These are phyloP conservation scores for Ptychochromis oligacanthus DNA, from an alignment of 2,113 vertebrate species.

Conservation along the genomic window DNA sequence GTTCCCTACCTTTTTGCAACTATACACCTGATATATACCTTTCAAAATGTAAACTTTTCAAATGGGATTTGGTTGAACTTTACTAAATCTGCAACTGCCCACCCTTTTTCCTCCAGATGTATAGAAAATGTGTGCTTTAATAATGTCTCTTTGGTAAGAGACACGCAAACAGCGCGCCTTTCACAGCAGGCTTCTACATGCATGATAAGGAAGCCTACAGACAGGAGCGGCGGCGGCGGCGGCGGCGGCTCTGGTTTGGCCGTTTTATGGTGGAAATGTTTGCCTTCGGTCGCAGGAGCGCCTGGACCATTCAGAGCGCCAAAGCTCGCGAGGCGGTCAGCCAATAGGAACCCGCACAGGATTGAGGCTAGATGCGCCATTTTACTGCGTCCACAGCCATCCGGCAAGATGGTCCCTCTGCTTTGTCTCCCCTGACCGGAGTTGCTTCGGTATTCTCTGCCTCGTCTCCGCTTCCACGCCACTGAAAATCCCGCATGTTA, in stretches of 20 bases:
- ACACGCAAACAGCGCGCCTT: too few species aligned
- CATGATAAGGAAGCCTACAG: background rate
- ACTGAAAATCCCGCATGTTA: slow-evolving; percentile 2
- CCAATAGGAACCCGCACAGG: slow-evolving; percentile 77
- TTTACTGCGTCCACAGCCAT: slow-evolving; percentile 85
- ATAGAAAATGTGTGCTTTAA: background rate
- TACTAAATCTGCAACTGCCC: background rate
- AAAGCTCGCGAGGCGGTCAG: slow-evolving; percentile 28
- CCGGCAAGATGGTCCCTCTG: slow-evolving; percentile 90
- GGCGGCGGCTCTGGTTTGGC: background rate
- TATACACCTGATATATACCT: background rate
- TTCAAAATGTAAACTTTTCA: background rate
- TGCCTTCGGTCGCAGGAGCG: background rate
- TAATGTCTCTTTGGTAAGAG: too few species aligned
- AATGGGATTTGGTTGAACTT: background rate
- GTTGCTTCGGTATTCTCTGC: slow-evolving; percentile 69
- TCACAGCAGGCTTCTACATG: background rate
- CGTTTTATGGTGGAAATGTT: background rate
- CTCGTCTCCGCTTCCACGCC: slow-evolving; percentile 35
- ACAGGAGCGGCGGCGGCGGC: background rate
- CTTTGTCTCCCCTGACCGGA: slow-evolving; percentile 79
- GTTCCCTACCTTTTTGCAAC: background rate
- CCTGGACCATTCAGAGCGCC: slow-evolving; percentile 39
- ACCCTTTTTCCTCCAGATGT: background rate
- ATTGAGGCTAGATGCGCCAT: slow-evolving; percentile 85